Evolutionary conservation across 2,888 invertebrate genomes (phyloP).

Genomic region (Pristionchus fissidentatus): DNA sequence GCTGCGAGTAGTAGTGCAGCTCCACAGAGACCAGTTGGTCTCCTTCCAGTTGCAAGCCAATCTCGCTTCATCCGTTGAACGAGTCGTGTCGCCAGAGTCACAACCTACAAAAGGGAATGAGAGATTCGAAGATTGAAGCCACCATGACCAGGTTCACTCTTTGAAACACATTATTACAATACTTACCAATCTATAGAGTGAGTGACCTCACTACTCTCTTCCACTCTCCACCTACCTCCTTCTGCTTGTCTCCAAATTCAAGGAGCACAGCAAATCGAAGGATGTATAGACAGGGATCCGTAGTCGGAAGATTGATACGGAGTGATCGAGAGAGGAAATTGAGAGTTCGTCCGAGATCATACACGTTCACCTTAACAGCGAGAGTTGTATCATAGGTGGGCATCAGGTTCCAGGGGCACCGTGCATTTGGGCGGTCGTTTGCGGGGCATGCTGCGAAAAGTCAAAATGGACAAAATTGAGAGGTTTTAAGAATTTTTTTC

Average conservation of each 20-base stretch:
- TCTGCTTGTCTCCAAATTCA: conserved; percentile 89
- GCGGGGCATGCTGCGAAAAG: no score
- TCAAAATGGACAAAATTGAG: neutral
- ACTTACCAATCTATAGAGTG: neutral
- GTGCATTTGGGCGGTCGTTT: no score
- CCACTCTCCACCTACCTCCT: conserved; percentile 80
- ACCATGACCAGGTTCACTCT: no score
- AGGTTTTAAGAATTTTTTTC: neutral
- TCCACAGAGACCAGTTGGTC: conserved; percentile 97
- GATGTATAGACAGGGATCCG: conserved; percentile 95
- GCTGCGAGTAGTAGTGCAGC: conserved; percentile 95
- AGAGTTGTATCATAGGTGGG: neutral
- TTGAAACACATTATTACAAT: neutral
- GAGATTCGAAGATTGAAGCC: neutral
- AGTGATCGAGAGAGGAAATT: conserved; percentile 87
- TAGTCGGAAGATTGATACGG: conserved; percentile 82
- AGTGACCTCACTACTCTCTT: neutral
- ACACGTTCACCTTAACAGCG: conserved; percentile 91
- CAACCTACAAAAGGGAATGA: conserved; percentile 80
- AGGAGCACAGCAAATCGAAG: conserved; percentile 93
- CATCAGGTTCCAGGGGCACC: no score
- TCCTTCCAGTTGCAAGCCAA: conserved; percentile 93
- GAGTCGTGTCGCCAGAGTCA: conserved; percentile 91
- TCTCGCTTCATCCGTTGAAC: conserved; percentile 98
- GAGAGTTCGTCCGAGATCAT: conserved; percentile 93